Base-by-base conservation (phyloP, 2,797 vertebrate genomes). In the Xiphophorus birchmanni region DNA sequence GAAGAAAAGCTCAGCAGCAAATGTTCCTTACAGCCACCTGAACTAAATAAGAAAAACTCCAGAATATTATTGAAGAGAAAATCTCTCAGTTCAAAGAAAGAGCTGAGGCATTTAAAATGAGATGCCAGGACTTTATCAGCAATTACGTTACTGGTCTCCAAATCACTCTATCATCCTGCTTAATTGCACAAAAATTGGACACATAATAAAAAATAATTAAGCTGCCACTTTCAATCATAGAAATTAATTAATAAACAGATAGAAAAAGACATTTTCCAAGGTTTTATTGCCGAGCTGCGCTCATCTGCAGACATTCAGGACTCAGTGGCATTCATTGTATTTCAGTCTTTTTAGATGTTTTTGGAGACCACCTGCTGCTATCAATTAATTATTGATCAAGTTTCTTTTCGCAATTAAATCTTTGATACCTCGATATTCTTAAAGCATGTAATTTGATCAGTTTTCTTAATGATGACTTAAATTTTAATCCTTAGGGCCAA, bases 121-220 rank as follows among this genome's bases (percentile, higher is more conserved):
- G 89, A 90, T 80, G 84, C 42, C 80, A 75, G 56, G 82, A 90
- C 88, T 94, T 93, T 94, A 93, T 93, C 93, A 92, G 94, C 93
- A 93, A 95, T 95, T 94, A 91, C 90, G 83, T 87, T 90, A 91
- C 87, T 91, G 86, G 86, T 93, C 89, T 91, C 85, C 74, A 85
- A 92, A 94, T 95, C 92, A 92, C 90, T 86, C 84, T 81, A 87
- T 86, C 91, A 94, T 93, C 92, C 84, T 73, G 90, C 90, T 92
- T 91, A 91, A 93, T 92, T 90, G 80, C 89, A 87, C 82, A 84
- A 85, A 93, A 94, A 90, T 89, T 91, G 88, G 86, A 90, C 87
- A 82, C 87, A 88, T 81, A 79, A 84, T 84, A 88, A 86, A 88
- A 92, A 91, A 90, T 88, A 93, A 91, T 90, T 88, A 92, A 86